A percentile compares a stretch with the other conserved stretches of the same genome.
phyloP scores from a whole-genome alignment of 2,888 invertebrate genomes.

The Helicoverpa assulta region DNA sequence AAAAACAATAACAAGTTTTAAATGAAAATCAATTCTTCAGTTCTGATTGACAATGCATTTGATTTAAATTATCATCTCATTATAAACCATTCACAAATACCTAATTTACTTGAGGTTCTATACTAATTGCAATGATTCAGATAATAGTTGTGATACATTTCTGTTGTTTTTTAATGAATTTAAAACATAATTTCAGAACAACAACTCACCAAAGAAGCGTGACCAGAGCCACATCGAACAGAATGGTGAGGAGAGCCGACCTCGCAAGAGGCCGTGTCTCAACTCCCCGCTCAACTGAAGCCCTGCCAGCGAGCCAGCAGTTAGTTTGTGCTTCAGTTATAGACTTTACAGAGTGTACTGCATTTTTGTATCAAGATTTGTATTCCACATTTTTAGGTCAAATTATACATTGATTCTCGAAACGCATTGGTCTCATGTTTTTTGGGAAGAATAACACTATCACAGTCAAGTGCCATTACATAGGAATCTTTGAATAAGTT shows the following conservation, averaged over 20 bases:
- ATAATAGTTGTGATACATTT: not conserved
- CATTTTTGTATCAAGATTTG: slow-evolving; percentile 80
- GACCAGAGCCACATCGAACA: slow-evolving; percentile 89
- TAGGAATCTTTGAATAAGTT: slow-evolving; percentile 33
- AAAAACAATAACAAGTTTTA: not conserved
- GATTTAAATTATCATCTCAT: not conserved
- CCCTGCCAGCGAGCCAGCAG: slow-evolving; percentile 54
- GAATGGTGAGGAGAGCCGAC: slow-evolving; percentile 90
- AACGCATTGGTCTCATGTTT: slow-evolving; percentile 70
- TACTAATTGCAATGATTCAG: not conserved
- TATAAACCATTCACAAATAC: no score
- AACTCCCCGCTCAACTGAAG: slow-evolving; percentile 84
- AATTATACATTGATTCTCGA: slow-evolving; percentile 72
- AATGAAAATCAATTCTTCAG: not conserved
- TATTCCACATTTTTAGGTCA: slow-evolving; percentile 74
- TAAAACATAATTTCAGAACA: slow-evolving; percentile 77
- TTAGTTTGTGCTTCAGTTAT: slow-evolving; percentile 81
- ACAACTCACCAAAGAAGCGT: slow-evolving; percentile 91
- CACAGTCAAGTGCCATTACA: slow-evolving; percentile 67
- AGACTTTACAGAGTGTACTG: slow-evolving; percentile 79
- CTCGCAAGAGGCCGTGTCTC: slow-evolving; percentile 91
- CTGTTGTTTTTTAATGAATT: not conserved
- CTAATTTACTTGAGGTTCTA: not conserved
- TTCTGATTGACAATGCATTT: not conserved
- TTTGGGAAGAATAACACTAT: slow-evolving; percentile 62